phyloP scores from a whole-genome alignment of 2,888 invertebrate species.

The Ceratothoa steindachneri region DNA sequence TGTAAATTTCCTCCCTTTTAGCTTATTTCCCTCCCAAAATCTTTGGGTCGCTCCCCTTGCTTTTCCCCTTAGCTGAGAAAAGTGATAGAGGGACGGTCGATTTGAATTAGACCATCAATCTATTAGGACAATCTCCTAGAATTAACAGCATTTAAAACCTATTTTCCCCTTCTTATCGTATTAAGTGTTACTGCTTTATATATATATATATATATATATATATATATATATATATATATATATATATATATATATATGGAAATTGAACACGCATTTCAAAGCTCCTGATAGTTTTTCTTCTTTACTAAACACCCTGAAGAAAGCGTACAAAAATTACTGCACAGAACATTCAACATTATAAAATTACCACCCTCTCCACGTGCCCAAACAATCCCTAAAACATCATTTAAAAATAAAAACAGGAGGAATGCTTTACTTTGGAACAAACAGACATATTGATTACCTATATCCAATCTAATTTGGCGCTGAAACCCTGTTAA shows the following conservation, averaged over 20 bases:
- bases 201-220: conserved; percentile 18
- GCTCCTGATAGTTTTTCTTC: too few species aligned
- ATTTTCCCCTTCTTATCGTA: conserved; percentile 9
- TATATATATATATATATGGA: conserved; percentile 16
- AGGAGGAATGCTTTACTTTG: conserved; percentile 6
- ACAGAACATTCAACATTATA: too few species aligned
- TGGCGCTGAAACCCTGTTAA: neutral
- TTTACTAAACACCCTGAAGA: too few species aligned
- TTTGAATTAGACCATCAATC: conserved; percentile 6
- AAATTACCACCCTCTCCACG: too few species aligned
- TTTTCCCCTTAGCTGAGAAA: neutral
- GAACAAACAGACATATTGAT: conserved; percentile 9
- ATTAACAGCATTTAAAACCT: conserved; percentile 13
- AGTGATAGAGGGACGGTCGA: conserved; percentile 7
- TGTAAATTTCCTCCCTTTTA: neutral
- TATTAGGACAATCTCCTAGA: conserved; percentile 13
- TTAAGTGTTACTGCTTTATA: neutral
- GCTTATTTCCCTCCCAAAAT: neutral
- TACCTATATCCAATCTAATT: conserved; percentile 15
- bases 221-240: conserved; percentile 21
- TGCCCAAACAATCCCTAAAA: too few species aligned
- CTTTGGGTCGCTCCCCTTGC: neutral
- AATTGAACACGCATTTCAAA: neutral
- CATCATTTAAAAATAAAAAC: neutral
- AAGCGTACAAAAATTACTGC: too few species aligned